Base-by-base conservation (phyloP, 2,888 invertebrate genomes). In the Microctonus hyperodae region DNA sequence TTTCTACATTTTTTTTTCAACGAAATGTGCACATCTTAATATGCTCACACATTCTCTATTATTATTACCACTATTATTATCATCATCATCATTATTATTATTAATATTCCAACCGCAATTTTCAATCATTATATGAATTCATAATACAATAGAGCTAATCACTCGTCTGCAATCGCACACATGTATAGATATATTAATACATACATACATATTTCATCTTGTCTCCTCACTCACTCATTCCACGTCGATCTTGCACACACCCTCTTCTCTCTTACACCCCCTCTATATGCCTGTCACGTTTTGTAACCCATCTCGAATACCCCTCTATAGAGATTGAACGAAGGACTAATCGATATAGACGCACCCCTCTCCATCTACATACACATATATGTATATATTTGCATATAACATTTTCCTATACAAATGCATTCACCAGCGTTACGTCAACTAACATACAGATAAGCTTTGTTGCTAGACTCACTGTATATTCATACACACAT, bases 331-430 rank as follows among this genome's bases (percentile, higher is more conserved):
- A 62, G 62, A 62, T 62, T 62, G 62, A 62, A 53, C 62, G 62
- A 55, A 60, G 53, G 35, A 22, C 60, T 65, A 60, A 65, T 65
- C 65, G 60, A 60, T 65, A 65, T 65, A 48, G 25, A 60, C 65
- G 53, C 53, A 55, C 44, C 66, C 61, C 56, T 11, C 28, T 25
- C 13, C n/a, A 25, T 28, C 7, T 59, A 44, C 33, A 51, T 53
- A 10, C 33, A 55, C 16, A 7, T 44, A 44, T 44, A 13, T 16
- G 58, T 57, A 56, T 10, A 13, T 22, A 58, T 33, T 37, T 50
- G 56, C 44, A 68, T 61, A 61, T 56, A 67, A 56, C 62, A 62
- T 60, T 56, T 68, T 64, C 65, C 58, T 64, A 50, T 44, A 64
- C 53, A n/a, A 58, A 37, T 44, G 67, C 65, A 65, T 56, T 16